Evolutionary conservation across 2,888 invertebrate genomes (phyloP), one percentile per base, ranked within the genome.

Genomic region (Plagodis pulveraria): DNA sequence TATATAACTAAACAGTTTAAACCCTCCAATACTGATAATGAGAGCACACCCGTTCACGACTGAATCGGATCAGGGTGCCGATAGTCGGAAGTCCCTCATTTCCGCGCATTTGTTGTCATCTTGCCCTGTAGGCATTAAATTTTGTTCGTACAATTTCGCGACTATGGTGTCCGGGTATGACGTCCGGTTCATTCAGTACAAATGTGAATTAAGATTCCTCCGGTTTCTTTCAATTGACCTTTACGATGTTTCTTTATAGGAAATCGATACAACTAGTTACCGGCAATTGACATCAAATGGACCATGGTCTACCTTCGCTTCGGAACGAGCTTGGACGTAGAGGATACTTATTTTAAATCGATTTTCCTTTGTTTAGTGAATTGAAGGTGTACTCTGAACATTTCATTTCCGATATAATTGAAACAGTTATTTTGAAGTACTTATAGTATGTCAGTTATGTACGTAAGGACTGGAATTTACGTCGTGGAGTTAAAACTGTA

Each of bases 21-120:
- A 43, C 6, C 35, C 58, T 65, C 72, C 72, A 72, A 71, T 72
- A 70, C 69, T 70, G 64, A 70, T 74, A 76, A 73, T 74, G 71
- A 69, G 66, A 67, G 64, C 48, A 38, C 40, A 12, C 48, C 47
- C 38, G 41, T 11, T 46, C 68, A 63, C 79, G 84, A 81, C 86
- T 72, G 84, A 88, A 88, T 89, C 84, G 86, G 81, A 86, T 86
- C 78, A 80, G 84, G 82, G 87, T 86, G 86, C 82, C 85, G 78
- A 88, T 87, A 80, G 81, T 74, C 79, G 89, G 89, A 89, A 87
- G 87, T 83, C 78, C 86, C 87, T 89, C 87, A 89, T 90, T 89
- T 90, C 89, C 89, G 81, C 82, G 77, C 83, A 87, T 86, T 89
- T 89, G 87, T 87, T 84, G 87, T 79, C 81, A 78, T 69, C 74